phyloP scores from a whole-genome alignment of 2,888 invertebrate genomes.

The Idaea dimidiata region DNA sequence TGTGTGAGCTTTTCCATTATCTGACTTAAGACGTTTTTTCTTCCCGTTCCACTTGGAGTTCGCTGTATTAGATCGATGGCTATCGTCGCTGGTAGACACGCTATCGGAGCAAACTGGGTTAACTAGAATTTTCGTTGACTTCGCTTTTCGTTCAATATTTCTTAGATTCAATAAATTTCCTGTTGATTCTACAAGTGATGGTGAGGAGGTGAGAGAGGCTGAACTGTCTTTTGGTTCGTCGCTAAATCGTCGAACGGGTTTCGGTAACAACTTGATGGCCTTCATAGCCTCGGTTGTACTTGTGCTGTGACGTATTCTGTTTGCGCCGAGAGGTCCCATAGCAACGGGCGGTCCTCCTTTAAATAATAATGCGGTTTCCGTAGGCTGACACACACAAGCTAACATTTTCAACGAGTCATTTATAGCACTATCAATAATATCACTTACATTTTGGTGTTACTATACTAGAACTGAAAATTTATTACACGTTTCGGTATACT shows the following conservation, averaged over 20 bases:
- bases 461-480: slow-evolving; percentile 19
- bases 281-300: slow-evolving; percentile 57
- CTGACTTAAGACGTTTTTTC: slow-evolving; percentile 69
- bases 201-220: slow-evolving; percentile 57
- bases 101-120: slow-evolving; percentile 73
- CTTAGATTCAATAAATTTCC: slow-evolving; percentile 66
- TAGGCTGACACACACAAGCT: slow-evolving; percentile 85
- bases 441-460: slow-evolving; percentile 58
- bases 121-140: slow-evolving; percentile 75
- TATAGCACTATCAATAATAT: slow-evolving; percentile 51
- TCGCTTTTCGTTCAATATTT: slow-evolving; percentile 71
- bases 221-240: slow-evolving; percentile 58
- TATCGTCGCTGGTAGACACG: slow-evolving; percentile 67
- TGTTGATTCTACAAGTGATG: slow-evolving; percentile 55
- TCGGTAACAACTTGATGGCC: slow-evolving; percentile 56
- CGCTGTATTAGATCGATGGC: slow-evolving; percentile 59
- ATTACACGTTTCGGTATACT: slow-evolving; percentile 20
- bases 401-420: slow-evolving; percentile 78
- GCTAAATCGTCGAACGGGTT: slow-evolving; percentile 50
- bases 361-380: slow-evolving; percentile 78
- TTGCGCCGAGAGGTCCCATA: slow-evolving; percentile 77
- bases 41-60: slow-evolving; percentile 71
- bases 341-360: slow-evolving; percentile 77
- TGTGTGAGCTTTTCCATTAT: slow-evolving; percentile 45
- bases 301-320: slow-evolving; percentile 62